Conservation (phyloP, 2,888 invertebrate species). For the Arctia plantaginis region DNA sequence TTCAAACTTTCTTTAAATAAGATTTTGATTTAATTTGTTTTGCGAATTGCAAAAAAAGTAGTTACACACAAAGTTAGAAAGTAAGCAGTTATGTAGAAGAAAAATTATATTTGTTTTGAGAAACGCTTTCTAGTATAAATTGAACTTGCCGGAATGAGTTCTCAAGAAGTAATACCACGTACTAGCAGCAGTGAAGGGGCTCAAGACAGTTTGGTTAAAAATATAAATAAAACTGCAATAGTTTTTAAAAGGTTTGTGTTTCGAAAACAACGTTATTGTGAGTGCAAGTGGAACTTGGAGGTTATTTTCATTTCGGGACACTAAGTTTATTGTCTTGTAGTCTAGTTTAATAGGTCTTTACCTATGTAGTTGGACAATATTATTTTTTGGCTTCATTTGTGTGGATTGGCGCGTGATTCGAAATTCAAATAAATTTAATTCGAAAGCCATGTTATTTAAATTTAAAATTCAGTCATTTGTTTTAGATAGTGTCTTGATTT, state of each 20-base stretch:
- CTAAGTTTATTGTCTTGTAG: background rate
- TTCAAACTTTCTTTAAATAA: too few relatives aligned
- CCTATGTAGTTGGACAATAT: too few relatives aligned
- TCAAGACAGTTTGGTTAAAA: conserved; percentile 16
- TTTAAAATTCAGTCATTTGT: too few relatives aligned
- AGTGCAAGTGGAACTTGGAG: background rate
- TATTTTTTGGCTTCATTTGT: too few relatives aligned
- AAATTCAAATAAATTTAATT: too few relatives aligned
- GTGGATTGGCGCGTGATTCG: too few relatives aligned
- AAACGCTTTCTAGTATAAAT: conserved; percentile 6
- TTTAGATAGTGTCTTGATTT: too few relatives aligned
- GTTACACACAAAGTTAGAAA: conserved; percentile 14
- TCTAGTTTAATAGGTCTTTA: too few relatives aligned
- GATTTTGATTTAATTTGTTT: too few relatives aligned
- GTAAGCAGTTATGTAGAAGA: conserved; percentile 20
- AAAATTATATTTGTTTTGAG: conserved; percentile 15
- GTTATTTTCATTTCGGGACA: background rate
- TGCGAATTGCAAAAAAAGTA: background rate
- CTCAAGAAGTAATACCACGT: background rate
- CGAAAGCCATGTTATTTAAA: too few relatives aligned
- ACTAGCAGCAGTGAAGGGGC: background rate
- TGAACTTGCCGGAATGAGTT: conserved; percentile 9
- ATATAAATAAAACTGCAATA: conserved; percentile 15
- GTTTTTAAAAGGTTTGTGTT: conserved; percentile 9
- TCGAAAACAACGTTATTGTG: background rate